Base-by-base conservation (phyloP, 2,113 vertebrate species). In the Cyprinodon tularosa region DNA sequence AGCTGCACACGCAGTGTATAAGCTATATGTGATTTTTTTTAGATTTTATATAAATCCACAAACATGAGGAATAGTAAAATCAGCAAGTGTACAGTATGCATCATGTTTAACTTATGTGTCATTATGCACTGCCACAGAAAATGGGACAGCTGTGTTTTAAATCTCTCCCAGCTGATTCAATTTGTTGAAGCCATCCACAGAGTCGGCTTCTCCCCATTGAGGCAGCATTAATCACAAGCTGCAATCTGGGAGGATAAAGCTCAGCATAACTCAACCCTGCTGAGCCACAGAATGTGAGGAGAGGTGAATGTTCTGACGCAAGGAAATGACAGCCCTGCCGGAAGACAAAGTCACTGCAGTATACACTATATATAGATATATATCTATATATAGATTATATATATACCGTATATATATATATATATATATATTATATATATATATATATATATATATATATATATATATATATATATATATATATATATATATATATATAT, bases 151-250 rank as follows among this genome's bases (percentile, higher is more conserved):
- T 94, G 93, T 82, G 84, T 74, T 77, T 86, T 90, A 93, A 95
- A 93, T 93, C 92, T 91, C 86, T 85, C 85, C 88, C 84, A 74
- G 88, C 88, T 93, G 91, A 93, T 94, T 93, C 90, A 92, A 92
- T 95, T 93, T 93, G 90, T 93, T 83, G 73, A 61, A 87, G 81
- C 86, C 81, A 83, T 92, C 92, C 87, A 85, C 88, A 89, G 77
- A 74, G 82, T 72, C 89, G 68, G 88, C 86, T 74, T 79, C 85
- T 77, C 84, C 67, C 88, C 79, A 83, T 88, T 85, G 86, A 84
- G 76, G 82, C 81, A 73, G 85, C 44, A 62, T 73, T 94, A 94
- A 94, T 94, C 93, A 92, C 84, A 86, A 69, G 80, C 87, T 89
- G 85, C 86, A 92, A 93, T 93, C 91, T 92, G 83, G 57, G 82